Base-by-base conservation (phyloP, 2,113 vertebrate species). In the Epinephelus moara region DNA sequence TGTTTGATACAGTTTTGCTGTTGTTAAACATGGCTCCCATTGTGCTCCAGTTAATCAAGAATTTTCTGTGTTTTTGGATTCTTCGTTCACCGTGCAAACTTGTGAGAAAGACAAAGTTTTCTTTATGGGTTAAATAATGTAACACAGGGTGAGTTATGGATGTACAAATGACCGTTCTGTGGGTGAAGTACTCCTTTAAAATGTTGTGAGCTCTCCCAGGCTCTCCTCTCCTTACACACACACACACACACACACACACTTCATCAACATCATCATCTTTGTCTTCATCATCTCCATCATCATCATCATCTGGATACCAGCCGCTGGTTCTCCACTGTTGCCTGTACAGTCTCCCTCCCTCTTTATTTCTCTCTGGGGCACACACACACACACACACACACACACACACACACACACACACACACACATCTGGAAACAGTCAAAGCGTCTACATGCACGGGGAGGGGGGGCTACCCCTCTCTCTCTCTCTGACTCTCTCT, bases 341-440 rank as follows among this genome's bases (percentile, higher is more conserved):
- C 80, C 80, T 82, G 78, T 80, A 81, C 80, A 78, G 74, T 85
- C 81, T 79, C 77, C 78, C 82, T 75, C 63, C 80, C 57, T 80
- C 60, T 49, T 78, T 71, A 56, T 78, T 64, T 70, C 72, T 75
- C 78, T 81, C 45, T 85, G 30, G 25, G 23, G 25, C n/a, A 50
- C 45, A 30, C 75, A 53, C 75, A 60, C 81, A 71, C 61, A 69
- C 55, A 70, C 83, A 70, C 81, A 83, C 91, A 84, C 94, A 96
- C 96, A 96, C 81, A 83, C 91, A 75, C 82, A 80, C 83, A 27
- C 27, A 27, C 61, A 69, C 55, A 70, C 74, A 77, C 85, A 84
- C 81, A 83, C 91, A 84, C 94, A 96, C 96, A 96, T 96, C 96
- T 96, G 96, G 96, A 96, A 96, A 93, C 95, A 96, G 95, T 96